A percentile compares a stretch with the other conserved stretches of the same genome.
Conservation (phyloP, 2,113 vertebrate genomes). For the Xiphophorus maculatus region DNA sequence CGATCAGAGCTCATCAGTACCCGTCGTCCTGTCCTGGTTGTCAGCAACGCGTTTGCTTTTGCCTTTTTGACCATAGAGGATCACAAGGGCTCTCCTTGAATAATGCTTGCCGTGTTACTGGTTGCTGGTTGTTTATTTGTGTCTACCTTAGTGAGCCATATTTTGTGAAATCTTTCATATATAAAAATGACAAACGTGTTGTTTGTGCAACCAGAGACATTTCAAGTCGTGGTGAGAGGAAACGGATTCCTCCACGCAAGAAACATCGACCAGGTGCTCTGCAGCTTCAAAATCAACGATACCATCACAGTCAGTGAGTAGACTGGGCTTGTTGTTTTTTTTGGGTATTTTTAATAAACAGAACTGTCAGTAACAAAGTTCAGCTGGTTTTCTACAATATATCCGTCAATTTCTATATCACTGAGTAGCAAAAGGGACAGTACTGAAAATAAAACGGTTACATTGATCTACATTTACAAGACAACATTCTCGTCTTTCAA, state of each 20-base stretch:
- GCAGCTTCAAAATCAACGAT: conserved; percentile 91
- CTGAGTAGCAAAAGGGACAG: neutral
- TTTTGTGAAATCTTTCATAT: no score
- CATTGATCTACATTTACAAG: neutral
- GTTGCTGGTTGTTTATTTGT: no score
- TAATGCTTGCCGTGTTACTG: no score
- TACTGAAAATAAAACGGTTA: neutral
- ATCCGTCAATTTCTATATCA: neutral
- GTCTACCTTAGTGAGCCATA: no score
- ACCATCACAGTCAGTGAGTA: conserved; percentile 87
- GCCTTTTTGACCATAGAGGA: no score
- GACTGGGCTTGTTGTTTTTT: neutral
- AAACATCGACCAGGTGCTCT: conserved; percentile 85
- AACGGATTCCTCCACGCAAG: conserved; percentile 88
- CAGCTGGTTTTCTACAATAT: no score
- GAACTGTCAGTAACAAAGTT: no score
- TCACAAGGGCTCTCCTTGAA: no score
- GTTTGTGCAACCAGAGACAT: conserved; percentile 80
- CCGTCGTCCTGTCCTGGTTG: no score
- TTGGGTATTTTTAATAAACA: no score
- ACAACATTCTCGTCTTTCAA: neutral
- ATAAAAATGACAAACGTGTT: neutral
- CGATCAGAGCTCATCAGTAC: no score
- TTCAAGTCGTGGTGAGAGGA: conserved; percentile 88
- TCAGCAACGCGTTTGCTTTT: no score